These are phyloP conservation scores for Chelonia mydas DNA, from an alignment of 2,797 vertebrate genomes.

Conservation along the genomic window DNA sequence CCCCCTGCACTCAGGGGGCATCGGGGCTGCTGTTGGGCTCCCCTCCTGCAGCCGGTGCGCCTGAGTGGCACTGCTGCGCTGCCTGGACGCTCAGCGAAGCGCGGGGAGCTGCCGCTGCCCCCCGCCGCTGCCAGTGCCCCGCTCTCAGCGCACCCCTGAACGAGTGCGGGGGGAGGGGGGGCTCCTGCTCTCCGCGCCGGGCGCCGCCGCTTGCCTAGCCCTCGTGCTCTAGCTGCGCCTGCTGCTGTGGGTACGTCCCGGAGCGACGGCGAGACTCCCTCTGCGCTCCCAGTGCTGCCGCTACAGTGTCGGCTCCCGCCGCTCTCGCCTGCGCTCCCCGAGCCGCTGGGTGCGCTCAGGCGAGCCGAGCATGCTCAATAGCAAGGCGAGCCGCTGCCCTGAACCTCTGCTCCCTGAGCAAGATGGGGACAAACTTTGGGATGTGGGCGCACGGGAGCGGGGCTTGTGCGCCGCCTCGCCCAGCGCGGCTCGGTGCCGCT, in stretches of 20 bases:
- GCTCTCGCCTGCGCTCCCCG: not conserved
- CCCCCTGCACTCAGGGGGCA: not conserved
- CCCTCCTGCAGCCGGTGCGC: no score
- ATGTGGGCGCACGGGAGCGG: not conserved
- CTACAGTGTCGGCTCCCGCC: not conserved
- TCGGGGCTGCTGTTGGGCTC: not conserved
- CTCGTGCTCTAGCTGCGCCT: not conserved
- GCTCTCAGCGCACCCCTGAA: not conserved
- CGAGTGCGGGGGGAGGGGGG: not conserved
- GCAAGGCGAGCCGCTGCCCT: not conserved
- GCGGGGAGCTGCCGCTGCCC: no score
- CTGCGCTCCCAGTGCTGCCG: not conserved
- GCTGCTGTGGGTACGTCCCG: not conserved
- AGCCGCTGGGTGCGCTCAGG: not conserved
- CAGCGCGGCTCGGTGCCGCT: not conserved
- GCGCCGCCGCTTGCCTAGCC: not conserved
- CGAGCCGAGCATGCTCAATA: not conserved
- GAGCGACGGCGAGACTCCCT: fast-evolving
- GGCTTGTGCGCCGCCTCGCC: no score
- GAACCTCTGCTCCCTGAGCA: not conserved
- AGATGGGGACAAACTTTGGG: not conserved
- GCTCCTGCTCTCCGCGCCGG: not conserved
- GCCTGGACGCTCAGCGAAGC: no score
- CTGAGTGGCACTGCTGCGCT: no score
- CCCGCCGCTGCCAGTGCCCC: not conserved